Percentiles rank a stretch among this genome's conserved stretches.
Conservation (phyloP, 2,888 invertebrate genomes). For the Peribatodes rhomboidaria region DNA sequence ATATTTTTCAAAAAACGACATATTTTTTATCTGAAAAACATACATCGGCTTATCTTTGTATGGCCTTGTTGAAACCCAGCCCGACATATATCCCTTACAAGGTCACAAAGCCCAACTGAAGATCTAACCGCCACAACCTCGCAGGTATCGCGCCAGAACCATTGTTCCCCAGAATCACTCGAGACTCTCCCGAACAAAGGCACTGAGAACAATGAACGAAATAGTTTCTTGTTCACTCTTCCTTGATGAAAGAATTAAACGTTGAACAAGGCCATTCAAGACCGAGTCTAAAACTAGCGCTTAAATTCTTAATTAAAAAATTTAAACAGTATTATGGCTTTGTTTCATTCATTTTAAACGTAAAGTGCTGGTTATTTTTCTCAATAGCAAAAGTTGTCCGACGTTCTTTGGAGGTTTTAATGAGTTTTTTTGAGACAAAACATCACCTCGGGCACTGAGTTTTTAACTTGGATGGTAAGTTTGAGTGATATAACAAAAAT, state of each 20-base stretch:
- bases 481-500: constrained; percentile 6
- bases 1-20: background rate
- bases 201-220: constrained; percentile 24
- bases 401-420: constrained; percentile 23
- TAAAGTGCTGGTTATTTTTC: constrained; percentile 10
- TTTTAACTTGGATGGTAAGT: constrained; percentile 3
- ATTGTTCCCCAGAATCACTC: constrained; percentile 28
- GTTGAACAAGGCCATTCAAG: constrained; percentile 21
- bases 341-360: constrained; percentile 1
- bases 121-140: constrained; percentile 3
- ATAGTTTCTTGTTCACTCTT: constrained; percentile 27
- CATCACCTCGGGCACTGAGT: constrained; percentile 1
- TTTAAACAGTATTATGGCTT: background rate
- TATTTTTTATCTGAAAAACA: background rate
- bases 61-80: background rate
- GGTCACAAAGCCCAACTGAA: background rate
- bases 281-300: constrained; percentile 1
- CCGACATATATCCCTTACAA: background rate
- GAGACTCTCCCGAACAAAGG: constrained; percentile 23
- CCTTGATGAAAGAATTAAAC: constrained; percentile 15
- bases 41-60: background rate
- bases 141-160: constrained; percentile 10
- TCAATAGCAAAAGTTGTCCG: constrained; percentile 12
- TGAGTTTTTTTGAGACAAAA: constrained; percentile 23
- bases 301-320: constrained; percentile 15